Percentiles rank a stretch among this genome's conserved stretches.
Evolutionary conservation across 2,888 invertebrate genomes (phyloP).

Genomic region (Lycocerus yunnanus): DNA sequence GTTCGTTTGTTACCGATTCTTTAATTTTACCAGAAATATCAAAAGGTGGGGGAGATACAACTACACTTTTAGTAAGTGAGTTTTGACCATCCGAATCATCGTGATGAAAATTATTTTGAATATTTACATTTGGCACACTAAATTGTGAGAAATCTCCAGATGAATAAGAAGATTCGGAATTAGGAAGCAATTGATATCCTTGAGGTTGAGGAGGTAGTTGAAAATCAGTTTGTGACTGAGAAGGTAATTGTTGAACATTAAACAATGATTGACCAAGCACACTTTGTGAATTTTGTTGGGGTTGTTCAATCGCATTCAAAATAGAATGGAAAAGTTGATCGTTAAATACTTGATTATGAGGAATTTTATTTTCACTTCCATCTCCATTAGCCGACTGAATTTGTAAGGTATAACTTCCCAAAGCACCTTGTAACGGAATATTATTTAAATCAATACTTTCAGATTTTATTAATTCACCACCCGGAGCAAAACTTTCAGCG

Average conservation of each 20-base stretch:
- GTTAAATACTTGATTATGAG: conserved; percentile 78
- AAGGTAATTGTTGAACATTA: conserved; percentile 43
- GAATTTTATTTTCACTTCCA: conserved; percentile 52
- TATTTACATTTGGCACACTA: conserved; percentile 18
- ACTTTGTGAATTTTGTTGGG: conserved; percentile 49
- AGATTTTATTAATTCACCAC: conserved; percentile 50
- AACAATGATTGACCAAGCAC: conserved; percentile 43
- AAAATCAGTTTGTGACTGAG: conserved; percentile 26
- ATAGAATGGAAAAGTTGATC: conserved; percentile 81
- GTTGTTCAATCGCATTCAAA: conserved; percentile 80
- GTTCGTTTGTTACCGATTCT: conserved; percentile 11
- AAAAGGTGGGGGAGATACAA: conserved; percentile 54
- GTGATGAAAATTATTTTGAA: conserved; percentile 45
- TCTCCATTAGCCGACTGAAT: conserved; percentile 71
- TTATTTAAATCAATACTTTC: conserved; percentile 54
- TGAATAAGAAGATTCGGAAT: not conserved
- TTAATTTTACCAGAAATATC: conserved; percentile 13
- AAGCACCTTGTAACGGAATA: conserved; percentile 62
- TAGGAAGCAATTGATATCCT: not conserved
- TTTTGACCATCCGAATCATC: conserved; percentile 47
- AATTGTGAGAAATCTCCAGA: conserved; percentile 6
- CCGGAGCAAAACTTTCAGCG: conserved; percentile 49
- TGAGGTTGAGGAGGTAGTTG: not conserved
- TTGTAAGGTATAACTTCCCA: conserved; percentile 74
- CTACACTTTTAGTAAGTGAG: conserved; percentile 55